phyloP scores from a whole-genome alignment of 2,888 invertebrate genomes.

The Onthophagus sagittarius region DNA sequence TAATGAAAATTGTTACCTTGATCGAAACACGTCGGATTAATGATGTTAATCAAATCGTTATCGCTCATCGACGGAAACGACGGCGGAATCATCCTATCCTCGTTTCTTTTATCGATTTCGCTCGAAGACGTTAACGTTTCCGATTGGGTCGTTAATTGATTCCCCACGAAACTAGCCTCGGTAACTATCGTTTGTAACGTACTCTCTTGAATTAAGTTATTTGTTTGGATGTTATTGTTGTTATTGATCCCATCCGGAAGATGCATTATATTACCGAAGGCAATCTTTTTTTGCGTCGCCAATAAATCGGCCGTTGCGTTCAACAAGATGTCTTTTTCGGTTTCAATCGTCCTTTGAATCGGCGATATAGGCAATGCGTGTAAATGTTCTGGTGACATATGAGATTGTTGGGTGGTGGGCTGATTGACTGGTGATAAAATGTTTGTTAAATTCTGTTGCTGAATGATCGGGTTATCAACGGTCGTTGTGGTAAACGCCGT shows the following conservation, averaged over 20 bases:
- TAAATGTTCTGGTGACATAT: slow-evolving; percentile 15
- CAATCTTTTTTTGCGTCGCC: slow-evolving; percentile 60
- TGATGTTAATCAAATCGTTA: slow-evolving; percentile 82
- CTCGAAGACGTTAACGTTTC: slow-evolving; percentile 48
- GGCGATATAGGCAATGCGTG: slow-evolving; percentile 9
- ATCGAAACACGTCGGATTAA: slow-evolving; percentile 86
- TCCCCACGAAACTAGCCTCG: slow-evolving; percentile 31
- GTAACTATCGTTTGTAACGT: slow-evolving; percentile 14
- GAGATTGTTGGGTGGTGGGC: slow-evolving; percentile 11
- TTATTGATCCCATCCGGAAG: slow-evolving; percentile 6
- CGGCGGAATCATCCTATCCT: slow-evolving; percentile 61
- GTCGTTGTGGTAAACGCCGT: slow-evolving; percentile 37
- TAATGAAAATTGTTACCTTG: slow-evolving; percentile 56
- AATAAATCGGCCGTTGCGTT: slow-evolving; percentile 70
- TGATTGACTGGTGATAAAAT: slow-evolving; percentile 20
- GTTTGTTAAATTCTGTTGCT: slow-evolving; percentile 29
- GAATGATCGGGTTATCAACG: slow-evolving; percentile 31
- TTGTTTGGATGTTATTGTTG: slow-evolving; percentile 19
- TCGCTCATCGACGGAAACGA: slow-evolving; percentile 81
- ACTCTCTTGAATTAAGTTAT: slow-evolving; percentile 29
- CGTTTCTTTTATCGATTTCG: slow-evolving; percentile 44
- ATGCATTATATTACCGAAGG: slow-evolving; percentile 37
- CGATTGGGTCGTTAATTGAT: slow-evolving; percentile 40
- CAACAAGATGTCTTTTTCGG: slow-evolving; percentile 71
- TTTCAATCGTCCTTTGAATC: slow-evolving; percentile 41